Base-by-base conservation (phyloP, 1,140 invertebrate genomes). In the Trichonephila clavipes region DNA sequence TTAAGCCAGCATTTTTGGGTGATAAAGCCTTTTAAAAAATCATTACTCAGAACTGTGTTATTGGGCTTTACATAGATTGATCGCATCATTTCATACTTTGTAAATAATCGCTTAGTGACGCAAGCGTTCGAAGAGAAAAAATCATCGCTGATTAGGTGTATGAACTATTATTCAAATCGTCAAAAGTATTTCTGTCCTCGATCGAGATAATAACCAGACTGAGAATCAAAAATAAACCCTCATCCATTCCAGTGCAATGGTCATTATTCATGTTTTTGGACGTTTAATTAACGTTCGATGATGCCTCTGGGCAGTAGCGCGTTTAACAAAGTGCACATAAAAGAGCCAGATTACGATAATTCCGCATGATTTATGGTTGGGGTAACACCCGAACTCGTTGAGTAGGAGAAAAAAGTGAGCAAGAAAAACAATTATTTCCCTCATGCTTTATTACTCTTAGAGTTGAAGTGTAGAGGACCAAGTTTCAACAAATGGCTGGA, bases 271-370 rank as follows among this genome's bases (percentile, higher is more conserved):
- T 90, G 59, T 61, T 82, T 90, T 90, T 62, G 51, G 89, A 90
- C 89, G 69, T 90, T 90, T 90, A 90, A 90, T 90, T 90, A 90
- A 90, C 44, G 51, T 81, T 82, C 69, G 69, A 90, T 90, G 89
- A 90, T 18, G 89, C 89, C 61, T 72, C 59, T 69, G 87, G 21
- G 19, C 89, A 90, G 51, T 90, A 90, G 89, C 88, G 28, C 69
- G 58, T 81, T 90, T 82, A 90, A 51, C 69, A 81, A 90, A 90
- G 89, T 82, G 77, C 77, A 81, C 89, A 82, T 82, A 90, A 81
- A 81, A 81, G 89, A 34, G 58, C 66, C 69, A 90, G 89, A 90
- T 90, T 90, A 81, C 89, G 89, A 90, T 90, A 90, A 90, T 90
- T 81, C 89, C 28, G 28, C 28, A 82, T 90, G 89, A 90, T 90